Percentiles rank a stretch among this genome's conserved stretches.
phyloP scores from a whole-genome alignment of 2,113 vertebrate genomes.

The Gambusia affinis region DNA sequence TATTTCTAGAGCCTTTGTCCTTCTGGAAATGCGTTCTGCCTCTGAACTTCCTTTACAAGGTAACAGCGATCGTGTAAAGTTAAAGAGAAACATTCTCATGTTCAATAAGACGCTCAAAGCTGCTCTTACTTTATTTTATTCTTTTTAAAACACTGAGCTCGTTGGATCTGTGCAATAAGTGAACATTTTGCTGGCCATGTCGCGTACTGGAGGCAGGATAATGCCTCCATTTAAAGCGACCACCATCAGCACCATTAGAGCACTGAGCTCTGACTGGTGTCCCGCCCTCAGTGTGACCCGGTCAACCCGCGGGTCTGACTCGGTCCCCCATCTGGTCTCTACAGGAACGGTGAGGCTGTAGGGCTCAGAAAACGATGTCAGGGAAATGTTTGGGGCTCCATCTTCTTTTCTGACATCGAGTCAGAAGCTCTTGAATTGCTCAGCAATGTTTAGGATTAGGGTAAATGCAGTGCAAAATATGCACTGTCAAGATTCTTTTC shows the following conservation, averaged over 20 bases:
- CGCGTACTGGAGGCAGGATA: constrained; percentile 38
- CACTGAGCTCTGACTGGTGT: constrained; percentile 43
- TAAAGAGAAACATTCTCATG: neutral
- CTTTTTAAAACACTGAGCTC: neutral
- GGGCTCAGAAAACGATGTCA: constrained; percentile 21
- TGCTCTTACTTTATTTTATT: neutral
- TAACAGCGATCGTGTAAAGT: no score
- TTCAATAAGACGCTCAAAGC: neutral
- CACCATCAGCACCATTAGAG: constrained; percentile 35
- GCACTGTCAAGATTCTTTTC: constrained; percentile 24
- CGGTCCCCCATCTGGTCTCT: constrained; percentile 11
- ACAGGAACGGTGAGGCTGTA: constrained; percentile 27
- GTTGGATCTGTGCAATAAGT: constrained; percentile 1
- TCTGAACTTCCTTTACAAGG: no score
- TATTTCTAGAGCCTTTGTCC: no score
- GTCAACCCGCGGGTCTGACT: neutral
- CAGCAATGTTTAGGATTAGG: constrained; percentile 24
- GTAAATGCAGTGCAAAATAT: constrained; percentile 25
- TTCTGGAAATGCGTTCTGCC: no score
- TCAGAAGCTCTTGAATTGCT: constrained; percentile 13
- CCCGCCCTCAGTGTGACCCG: constrained; percentile 18
- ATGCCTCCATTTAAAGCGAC: constrained; percentile 44
- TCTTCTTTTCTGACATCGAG: constrained; percentile 38
- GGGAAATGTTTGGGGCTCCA: constrained; percentile 13
- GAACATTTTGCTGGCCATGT: constrained; percentile 11